Base-by-base conservation (phyloP, 2,797 vertebrate species). In the Myoxocephalus aenaeus region DNA sequence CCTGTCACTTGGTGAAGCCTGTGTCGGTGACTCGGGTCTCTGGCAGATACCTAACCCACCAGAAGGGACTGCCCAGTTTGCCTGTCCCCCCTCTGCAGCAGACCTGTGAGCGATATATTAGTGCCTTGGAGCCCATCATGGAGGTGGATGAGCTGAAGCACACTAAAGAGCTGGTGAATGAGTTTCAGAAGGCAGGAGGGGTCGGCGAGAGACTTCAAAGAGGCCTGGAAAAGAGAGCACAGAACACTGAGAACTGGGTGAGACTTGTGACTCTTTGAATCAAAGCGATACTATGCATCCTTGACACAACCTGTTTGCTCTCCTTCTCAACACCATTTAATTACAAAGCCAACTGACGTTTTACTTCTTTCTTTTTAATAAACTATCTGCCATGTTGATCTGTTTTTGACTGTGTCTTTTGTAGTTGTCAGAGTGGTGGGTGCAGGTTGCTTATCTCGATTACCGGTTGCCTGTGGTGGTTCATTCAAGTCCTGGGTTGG, bases 381-480 rank as follows among this genome's bases (percentile, higher is more conserved):
- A 62, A 50, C 12, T 57, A 17, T 42, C 4, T 10, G 17, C 5
- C 9, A 29, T 17, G 5, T 8, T 4, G 1, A 51, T 2, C n/a
- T 73, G 27, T 36, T 29, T 34, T 7, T 75, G 14, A 15, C 17
- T 69, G 5, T 53, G 5, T 58, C 22, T 92, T 12, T 34, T 66
- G 29, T 72, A 99, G 98, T 93, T 99, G 68, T 97, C 97, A 0
- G 95, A 97, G 38, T 99, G 98, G 98, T 99, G 97, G 97, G 94
- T 99, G 81, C 95, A 96, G 90, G 95, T 95, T 0, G 97, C 98
- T 27, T 99, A 98, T 76, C 94, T 99, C 6, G 96, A 98, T 51
- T 98, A 96, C 85, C 95, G 97, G 40, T 85, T 98, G 89, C 97
- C 97, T 0, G 96, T 99, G 56, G 97, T 98, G 79, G 94, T 99